Evolutionary conservation across 2,797 vertebrate species (phyloP), one percentile per base, ranked within the genome.

Genomic region (Spinus olivaceus): DNA sequence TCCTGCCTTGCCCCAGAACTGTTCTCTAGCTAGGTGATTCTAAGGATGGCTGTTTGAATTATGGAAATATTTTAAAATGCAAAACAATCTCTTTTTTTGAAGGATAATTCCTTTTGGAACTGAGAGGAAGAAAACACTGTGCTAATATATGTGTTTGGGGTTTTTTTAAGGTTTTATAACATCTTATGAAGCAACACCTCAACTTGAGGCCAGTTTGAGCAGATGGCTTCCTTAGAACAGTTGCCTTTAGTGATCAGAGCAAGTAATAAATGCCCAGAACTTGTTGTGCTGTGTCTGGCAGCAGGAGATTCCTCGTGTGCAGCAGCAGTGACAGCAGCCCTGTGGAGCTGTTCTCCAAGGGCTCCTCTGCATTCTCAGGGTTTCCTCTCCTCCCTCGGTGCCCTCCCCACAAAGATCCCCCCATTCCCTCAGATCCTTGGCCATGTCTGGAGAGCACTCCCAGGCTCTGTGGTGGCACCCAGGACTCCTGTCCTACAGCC

Each of bases 61-160:
- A 33, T 28, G 19, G 35, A 81, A 81, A 60, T 51, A 39, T 1
- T 80, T 89, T 46, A n/a, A 91, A 93, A 70, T 61, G 41, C 13
- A 30, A 35, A 85, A 19, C 8, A 47, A 7, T 39, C 2, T 30
- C 6, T 4, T 25, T 25, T 25, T 25, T 65, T 28, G 2, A 65
- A 39, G 3, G 21, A 37, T 30, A 12, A 18, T 78, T 88, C 64
- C 21, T 46, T 37, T 67, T 6, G 15, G 10, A 67, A 18, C 27
- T 2, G 11, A 64, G 11, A 24, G 49, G 25, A 65, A 47, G 30
- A 61, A 61, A 76, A 25, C 16, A 37, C 7, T 20, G 27, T 4
- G 3, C 15, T 39, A 30, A 27, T 41, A 2, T 1, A 2, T 1
- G 2, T 47, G 13, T 57, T 67, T 41, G 41, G 20, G 0, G 10